Conservation (phyloP, 2,113 vertebrate genomes). For the Oreochromis spilurus region DNA sequence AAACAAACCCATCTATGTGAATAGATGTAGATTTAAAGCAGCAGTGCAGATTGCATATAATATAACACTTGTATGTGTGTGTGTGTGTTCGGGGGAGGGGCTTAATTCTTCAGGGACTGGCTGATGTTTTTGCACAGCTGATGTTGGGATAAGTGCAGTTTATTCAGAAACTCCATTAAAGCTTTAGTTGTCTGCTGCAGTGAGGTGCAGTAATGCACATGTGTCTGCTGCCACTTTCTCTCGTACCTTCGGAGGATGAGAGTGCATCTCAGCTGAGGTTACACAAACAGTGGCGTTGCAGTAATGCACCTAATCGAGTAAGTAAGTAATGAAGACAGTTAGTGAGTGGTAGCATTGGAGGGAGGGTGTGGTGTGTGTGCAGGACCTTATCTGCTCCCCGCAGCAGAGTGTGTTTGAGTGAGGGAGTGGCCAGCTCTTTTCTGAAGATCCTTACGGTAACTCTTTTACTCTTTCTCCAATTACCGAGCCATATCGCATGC, state of each 20-base stretch:
- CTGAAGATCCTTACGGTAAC: constrained; percentile 52
- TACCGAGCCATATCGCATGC: constrained; percentile 25
- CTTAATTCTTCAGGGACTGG: background rate
- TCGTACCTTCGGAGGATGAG: background rate
- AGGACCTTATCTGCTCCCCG: constrained; percentile 64
- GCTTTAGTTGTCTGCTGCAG: constrained; percentile 5
- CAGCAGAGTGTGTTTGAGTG: constrained; percentile 37
- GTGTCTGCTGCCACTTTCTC: background rate
- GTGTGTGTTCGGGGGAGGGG: background rate
- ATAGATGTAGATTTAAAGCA: background rate
- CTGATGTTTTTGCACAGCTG: background rate
- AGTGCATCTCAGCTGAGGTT: background rate
- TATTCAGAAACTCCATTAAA: constrained; percentile 22
- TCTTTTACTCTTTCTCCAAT: constrained; percentile 39
- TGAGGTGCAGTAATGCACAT: background rate
- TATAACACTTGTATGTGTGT: background rate
- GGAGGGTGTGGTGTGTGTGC: constrained; percentile 61
- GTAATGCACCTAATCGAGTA: background rate
- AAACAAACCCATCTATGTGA: background rate
- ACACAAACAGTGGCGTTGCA: background rate
- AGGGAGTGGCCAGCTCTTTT: constrained; percentile 42
- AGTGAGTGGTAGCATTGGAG: background rate
- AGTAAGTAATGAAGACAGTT: constrained; percentile 22
- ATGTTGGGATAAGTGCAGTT: background rate
- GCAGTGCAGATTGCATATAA: background rate